These are phyloP conservation scores for Canis aureus DNA, from an alignment of 2,113 vertebrate species.

Conservation along the genomic window DNA sequence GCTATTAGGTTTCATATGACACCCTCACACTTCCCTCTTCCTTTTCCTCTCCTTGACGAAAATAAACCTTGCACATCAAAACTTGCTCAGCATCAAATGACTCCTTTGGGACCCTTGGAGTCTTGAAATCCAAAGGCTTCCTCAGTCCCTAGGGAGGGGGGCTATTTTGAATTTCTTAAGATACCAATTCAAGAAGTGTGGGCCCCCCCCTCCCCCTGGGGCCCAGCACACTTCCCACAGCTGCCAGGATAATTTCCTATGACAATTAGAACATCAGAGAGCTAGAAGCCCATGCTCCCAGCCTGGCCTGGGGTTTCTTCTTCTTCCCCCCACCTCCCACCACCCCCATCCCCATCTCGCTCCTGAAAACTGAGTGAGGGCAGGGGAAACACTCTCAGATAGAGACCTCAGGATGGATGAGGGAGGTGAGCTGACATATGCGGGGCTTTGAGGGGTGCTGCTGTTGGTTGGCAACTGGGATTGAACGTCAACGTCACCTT, in stretches of 20 bases:
- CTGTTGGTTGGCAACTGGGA: no score
- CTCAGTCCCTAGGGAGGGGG: background rate
- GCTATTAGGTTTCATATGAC: background rate
- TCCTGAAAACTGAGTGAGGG: background rate
- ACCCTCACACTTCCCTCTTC: background rate
- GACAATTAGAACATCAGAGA: background rate
- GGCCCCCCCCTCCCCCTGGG: no score
- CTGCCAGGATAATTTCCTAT: background rate
- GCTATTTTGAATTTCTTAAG: slow-evolving; percentile 42
- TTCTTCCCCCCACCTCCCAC: background rate
- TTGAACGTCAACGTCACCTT: background rate
- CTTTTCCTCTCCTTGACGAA: background rate
- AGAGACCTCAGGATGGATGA: background rate
- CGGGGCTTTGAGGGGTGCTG: background rate
- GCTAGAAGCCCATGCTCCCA: background rate
- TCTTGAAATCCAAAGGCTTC: background rate
- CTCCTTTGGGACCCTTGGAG: background rate
- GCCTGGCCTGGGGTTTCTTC: background rate
- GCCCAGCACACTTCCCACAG: background rate
- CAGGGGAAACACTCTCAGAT: background rate
- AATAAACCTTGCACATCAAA: slow-evolving; percentile 26
- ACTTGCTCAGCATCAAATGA: background rate
- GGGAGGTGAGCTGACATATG: background rate
- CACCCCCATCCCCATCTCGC: background rate
- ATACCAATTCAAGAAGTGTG: background rate